Evolutionary conservation across 2,888 invertebrate genomes (phyloP), one percentile per base, ranked within the genome.

Genomic region (Meiosimyza platycephala): DNA sequence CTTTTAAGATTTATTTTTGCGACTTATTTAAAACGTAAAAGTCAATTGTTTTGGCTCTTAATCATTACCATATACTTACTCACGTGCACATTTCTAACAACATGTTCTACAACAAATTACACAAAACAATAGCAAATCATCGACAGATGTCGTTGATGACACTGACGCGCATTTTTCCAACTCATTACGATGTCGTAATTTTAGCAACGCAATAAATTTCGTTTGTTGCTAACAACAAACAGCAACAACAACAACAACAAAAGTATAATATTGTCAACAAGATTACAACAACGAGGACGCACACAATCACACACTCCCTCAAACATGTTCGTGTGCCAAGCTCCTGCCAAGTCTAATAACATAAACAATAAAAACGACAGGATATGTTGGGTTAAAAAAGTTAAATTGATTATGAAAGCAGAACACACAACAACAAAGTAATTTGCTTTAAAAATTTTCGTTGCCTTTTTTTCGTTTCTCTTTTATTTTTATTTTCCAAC

Each of bases 101-200:
- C 40, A 40, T 40, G 40, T 40, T 6, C 40, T 40, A 40, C 40
- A 40, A 40, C 40, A 40, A 40, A 40, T 40, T 40, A 40, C 40
- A 9, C 40, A 40, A 40, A 40, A 40, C 40, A 40, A 40, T 52
- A 65, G 18, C 51, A 22, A 15, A 50, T 28, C 16, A 52, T 33
- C 51, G 28, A 5, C 65, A 65, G 65, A 65, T 65, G 65, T 50
- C 65, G 65, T 28, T 65, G 50, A 28, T 51, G 40, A 40, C 40
- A 40, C 6, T 51, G 40, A 40, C n/a, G 50, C 7, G 11, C 63
- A 18, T 48, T 40, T 15, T 9, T 60, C 16, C 65, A 13, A 47
- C n/a, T 68, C 72, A 74, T 74, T 74, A 72, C 60, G 63, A 55
- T 62, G 74, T 72, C 70, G 69, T 74, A 74, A 74, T 72, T 70